Percentiles rank a stretch among this genome's conserved stretches.
Evolutionary conservation across 2,888 invertebrate species (phyloP).

Genomic region (Diaperis boleti): DNA sequence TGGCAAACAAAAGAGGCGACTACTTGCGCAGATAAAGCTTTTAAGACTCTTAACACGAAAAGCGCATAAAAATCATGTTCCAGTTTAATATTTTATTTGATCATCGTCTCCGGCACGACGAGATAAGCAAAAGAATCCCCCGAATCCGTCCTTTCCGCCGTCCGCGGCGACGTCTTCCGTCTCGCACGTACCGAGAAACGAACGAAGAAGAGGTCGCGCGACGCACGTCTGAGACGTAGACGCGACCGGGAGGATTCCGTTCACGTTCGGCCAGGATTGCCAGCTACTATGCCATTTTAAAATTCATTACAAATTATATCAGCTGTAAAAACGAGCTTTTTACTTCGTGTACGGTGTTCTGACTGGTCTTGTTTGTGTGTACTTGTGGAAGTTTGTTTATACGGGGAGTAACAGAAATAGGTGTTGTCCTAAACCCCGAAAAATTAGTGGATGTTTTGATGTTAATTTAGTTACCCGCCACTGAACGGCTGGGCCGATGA

Average conservation of each 20-base stretch:
- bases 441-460: too few species aligned
- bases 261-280: slow-evolving; percentile 66
- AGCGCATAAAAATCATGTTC: slow-evolving; percentile 65
- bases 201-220: slow-evolving; percentile 10
- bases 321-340: slow-evolving; percentile 64
- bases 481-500: too few species aligned
- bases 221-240: slow-evolving; percentile 38
- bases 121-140: slow-evolving; percentile 62
- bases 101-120: slow-evolving; percentile 61
- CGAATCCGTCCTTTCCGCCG: slow-evolving; percentile 46
- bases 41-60: slow-evolving; percentile 65
- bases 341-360: too few species aligned
- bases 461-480: too few species aligned
- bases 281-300: slow-evolving; percentile 64
- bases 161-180: slow-evolving; percentile 35
- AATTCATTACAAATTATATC: slow-evolving; percentile 67
- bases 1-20: slow-evolving; percentile 52
- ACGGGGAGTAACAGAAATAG: too few species aligned
- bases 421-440: too few species aligned
- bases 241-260: slow-evolving; percentile 58
- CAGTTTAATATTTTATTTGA: slow-evolving; percentile 67
- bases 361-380: too few species aligned
- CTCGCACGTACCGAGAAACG: background rate
- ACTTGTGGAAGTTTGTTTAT: too few species aligned
- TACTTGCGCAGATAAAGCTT: slow-evolving; percentile 57